Base-by-base conservation (phyloP, 2,113 vertebrate genomes). In the Baryphthengus martii region DNA sequence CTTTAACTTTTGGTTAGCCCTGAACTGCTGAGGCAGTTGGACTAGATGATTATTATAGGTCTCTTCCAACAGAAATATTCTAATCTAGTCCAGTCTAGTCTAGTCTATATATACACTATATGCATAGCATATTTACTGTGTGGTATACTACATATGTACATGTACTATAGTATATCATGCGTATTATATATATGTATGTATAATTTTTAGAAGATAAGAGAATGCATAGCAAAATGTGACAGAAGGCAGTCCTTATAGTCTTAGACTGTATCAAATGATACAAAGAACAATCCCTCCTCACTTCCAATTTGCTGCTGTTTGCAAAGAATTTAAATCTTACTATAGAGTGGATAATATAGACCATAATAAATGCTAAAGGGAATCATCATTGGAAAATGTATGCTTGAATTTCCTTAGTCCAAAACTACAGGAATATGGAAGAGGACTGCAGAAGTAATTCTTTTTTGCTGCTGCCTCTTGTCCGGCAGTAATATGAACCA, bases 21-120 rank as follows among this genome's bases (percentile, higher is more conserved):
- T 26, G 49, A 26, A 50, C 26, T 50, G 49, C 4, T 26, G 24
- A 50, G 49, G 25, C 12, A 65, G 17, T 14, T 74, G 13, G 31
- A 70, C 52, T 24, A 10, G 17, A 9, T 35, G 16, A 28, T 28
- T 0, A 0, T 6, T 2, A 2, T 42, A 82, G 4, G 3, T 17
- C 19, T 13, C 31, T 86, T 81, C 23, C 15, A 42, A 21, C 2
- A 5, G 17, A 53, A 65, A 49, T 50, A 44, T 40, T 39, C 35
- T 39, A 39, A 21, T 17, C 25, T 53, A 31, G 6, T 13, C 21
- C 61, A 17, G 24, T 17, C 25, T 53, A 31, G 6, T 13, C 21
- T 67, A 17, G n/a, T 56, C 49, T 39, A 26, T 21, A 11, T 56
- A 13, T 35, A 29, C 3, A 40, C 17, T 52, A 10, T 28, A 63